Base-by-base conservation (phyloP, 2,113 vertebrate genomes). In the Triplophysa siluroides region DNA sequence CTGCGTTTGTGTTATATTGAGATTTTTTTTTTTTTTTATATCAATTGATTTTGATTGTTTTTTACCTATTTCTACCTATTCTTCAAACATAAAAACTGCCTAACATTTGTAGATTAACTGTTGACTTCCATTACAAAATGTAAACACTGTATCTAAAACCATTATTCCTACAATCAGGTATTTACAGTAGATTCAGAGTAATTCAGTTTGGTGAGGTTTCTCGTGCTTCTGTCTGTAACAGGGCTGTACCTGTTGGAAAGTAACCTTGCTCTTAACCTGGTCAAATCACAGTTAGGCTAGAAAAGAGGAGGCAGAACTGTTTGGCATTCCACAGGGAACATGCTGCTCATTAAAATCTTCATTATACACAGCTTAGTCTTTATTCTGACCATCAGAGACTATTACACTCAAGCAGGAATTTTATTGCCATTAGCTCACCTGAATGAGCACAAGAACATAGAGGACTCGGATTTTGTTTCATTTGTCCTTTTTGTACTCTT, bases 291-390 rank as follows among this genome's bases (percentile, higher is more conserved):
- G 83, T 91, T 88, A 91, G 91, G 83, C 90, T 85, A 78, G 87
- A 82, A 81, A 81, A 84, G 83, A 74, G 41, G 68, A 85, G 82
- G 85, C 50, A 21, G 54, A 43, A 77, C 87, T 88, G 89, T 88
- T 84, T 87, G 82, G 58, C 89, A 93, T 93, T 93, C 92, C 89
- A 92, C 83, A 60, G 83, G 86, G 89, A 79, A 81, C 89, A 79
- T 62, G 68, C 86, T 81, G 84, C 86, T 90, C 89, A 87, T 92
- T 92, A 91, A 87, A 78, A 84, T 87, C 21, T 90, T 92, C 90
- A 91, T 92, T 93, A 93, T 92, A 92, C 84, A 89, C 91, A 92
- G 92, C 91, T 94, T 92, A 93, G 86, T 91, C 82, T 87, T 86
- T 89, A 78, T 65, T 88, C 89, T 78, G 79, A 88, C 89, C 90